Base-by-base conservation (phyloP, 2,888 invertebrate species). In the Epinotia demarniana region DNA sequence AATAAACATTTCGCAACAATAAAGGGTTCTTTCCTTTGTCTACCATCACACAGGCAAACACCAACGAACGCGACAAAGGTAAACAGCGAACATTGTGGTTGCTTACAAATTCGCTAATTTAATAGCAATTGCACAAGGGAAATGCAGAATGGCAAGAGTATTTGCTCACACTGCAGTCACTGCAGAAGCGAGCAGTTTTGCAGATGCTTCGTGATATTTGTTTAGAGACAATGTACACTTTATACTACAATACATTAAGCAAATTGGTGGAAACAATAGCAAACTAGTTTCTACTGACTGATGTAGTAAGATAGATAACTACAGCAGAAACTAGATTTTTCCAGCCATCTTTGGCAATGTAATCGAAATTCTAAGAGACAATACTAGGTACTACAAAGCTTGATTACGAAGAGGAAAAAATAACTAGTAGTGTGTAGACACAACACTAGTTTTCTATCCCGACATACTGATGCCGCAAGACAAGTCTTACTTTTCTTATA, bases 81-180 rank as follows among this genome's bases (percentile, higher is more conserved):
- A 75, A 75, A 75, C 67, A 72, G 61, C 67, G 57, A 62, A 71
- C 67, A 72, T 46, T 67, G 75, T 61, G 72, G 75, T 75, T 75
- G 75, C 75, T 75, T 75, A 72, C 75, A 75, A 75, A 75, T 75
- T 75, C 61, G 61, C 72, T 72, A 72, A 75, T 75, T 72, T 75
- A 67, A 75, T 75, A 72, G 61, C 66, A 72, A 61, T 75, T 75
- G 71, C 75, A 75, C 75, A 72, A 75, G 71, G 57, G 55, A 72
- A 71, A 75, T 55, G 62, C 75, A 46, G 57, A 75, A 75, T 75
- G 67, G 72, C 72, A 75, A 57, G 71, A 75, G 61, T 72, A 67
- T 75, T 75, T 75, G 72, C 57, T 72, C 33, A 72, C 62, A 60
- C 74, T 53, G n/a, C n/a, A n/a, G n/a, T n/a, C n/a, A n/a, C n/a